phyloP scores from a whole-genome alignment of 2,113 vertebrate genomes.

The Theropithecus gelada region DNA sequence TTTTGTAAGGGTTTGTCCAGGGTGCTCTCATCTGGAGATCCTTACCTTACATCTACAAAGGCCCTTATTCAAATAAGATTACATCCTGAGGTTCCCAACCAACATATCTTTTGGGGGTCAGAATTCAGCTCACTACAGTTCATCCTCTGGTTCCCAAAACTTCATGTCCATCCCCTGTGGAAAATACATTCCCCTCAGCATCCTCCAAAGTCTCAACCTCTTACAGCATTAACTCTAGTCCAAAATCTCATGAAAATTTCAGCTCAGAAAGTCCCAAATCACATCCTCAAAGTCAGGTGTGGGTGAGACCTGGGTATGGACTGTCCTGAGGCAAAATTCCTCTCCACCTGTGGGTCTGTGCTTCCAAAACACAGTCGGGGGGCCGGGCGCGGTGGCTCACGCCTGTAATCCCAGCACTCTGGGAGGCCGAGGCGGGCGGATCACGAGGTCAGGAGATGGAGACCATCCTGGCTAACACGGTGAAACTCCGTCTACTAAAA shows the following conservation, averaged over 20 bases:
- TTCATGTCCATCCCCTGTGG: background rate
- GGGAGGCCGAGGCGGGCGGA: no score
- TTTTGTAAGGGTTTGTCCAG: background rate
- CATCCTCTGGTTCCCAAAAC: background rate
- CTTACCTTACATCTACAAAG: background rate
- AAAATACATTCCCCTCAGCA: background rate
- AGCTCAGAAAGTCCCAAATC: background rate
- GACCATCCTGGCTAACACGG: no score
- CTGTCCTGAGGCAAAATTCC: background rate
- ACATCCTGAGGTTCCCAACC: background rate
- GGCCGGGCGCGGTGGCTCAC: no score
- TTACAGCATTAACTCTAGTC: no score
- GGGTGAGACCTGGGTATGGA: background rate
- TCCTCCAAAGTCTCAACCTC: background rate
- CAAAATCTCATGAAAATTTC: background rate
- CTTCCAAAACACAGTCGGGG: background rate
- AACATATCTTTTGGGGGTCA: background rate
- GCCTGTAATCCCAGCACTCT: no score
- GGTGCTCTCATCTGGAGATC: background rate
- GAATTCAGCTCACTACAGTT: background rate
- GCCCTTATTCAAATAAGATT: background rate
- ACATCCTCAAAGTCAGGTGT: background rate
- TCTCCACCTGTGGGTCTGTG: background rate
- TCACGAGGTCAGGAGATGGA: no score
- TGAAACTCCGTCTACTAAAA: no score